These are phyloP conservation scores for Antigone vipio DNA, from an alignment of 2,113 vertebrate genomes.

Conservation along the genomic window DNA sequence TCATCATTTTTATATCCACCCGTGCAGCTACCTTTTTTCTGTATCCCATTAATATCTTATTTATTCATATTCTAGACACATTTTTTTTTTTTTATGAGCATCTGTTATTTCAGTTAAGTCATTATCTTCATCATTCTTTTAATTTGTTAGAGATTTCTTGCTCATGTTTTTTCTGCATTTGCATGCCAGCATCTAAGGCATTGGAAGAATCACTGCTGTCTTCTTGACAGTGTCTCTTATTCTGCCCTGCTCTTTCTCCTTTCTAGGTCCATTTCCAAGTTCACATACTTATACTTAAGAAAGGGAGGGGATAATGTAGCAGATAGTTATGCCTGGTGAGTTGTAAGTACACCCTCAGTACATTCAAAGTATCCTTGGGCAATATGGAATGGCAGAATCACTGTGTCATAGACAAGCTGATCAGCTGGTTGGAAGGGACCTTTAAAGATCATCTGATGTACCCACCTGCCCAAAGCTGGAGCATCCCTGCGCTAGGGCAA, in stretches of 20 bases:
- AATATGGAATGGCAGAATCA: not conserved
- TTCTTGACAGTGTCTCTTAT: not conserved
- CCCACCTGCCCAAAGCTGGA: not conserved
- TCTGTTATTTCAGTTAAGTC: not conserved
- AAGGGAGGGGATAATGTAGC: not conserved
- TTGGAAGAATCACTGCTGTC: not conserved
- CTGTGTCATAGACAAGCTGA: not conserved
- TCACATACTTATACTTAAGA: not conserved
- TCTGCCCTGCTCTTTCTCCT: not conserved
- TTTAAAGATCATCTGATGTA: accelerated
- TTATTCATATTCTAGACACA: not conserved
- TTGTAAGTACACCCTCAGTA: not conserved
- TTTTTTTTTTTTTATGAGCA: not conserved
- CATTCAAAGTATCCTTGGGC: not conserved
- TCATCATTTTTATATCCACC: not conserved
- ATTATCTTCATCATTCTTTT: not conserved
- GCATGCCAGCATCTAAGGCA: not conserved
- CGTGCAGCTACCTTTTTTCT: not conserved
- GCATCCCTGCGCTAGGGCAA: not conserved
- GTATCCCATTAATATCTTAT: not conserved
- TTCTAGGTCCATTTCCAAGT: not conserved
- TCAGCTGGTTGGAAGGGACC: not conserved
- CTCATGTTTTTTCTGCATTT: not conserved
- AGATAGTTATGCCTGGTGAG: not conserved
- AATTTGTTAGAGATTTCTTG: not conserved